phyloP scores from a whole-genome alignment of 2,888 invertebrate species.

The Cryptophagus acutangulus region DNA sequence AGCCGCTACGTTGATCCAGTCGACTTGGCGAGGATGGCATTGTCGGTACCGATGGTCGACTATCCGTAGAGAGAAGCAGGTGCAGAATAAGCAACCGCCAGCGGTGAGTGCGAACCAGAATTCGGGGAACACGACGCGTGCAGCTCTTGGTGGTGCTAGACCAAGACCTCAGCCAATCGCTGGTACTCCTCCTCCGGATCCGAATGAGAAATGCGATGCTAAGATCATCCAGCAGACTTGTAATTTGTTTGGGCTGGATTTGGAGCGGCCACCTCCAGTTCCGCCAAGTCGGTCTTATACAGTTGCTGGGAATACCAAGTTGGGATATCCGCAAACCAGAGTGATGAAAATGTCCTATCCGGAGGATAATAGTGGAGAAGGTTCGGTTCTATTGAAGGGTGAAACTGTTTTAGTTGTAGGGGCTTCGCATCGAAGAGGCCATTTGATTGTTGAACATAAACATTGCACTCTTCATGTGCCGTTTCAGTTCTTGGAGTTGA shows the following conservation, averaged over 20 bases:
- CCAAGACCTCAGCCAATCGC: slow-evolving; percentile 87
- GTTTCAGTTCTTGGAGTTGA: slow-evolving; percentile 76
- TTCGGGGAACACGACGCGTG: slow-evolving; percentile 17
- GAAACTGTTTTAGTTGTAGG: slow-evolving; percentile 85
- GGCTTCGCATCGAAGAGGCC: slow-evolving; percentile 79
- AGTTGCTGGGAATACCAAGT: slow-evolving; percentile 82
- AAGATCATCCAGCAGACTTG: slow-evolving; percentile 88
- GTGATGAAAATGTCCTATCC: slow-evolving; percentile 87
- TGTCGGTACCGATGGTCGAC: slow-evolving; percentile 63
- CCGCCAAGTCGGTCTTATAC: slow-evolving; percentile 89
- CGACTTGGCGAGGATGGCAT: slow-evolving; percentile 79
- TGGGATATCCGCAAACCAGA: slow-evolving; percentile 88
- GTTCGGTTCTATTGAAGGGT: slow-evolving; percentile 68
- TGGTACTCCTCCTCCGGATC: slow-evolving; percentile 80
- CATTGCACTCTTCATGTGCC: slow-evolving; percentile 68
- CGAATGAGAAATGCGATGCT: slow-evolving; percentile 79
- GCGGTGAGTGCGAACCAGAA: slow-evolving; percentile 16
- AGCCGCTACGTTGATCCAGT: slow-evolving; percentile 79
- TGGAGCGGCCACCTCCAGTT: slow-evolving; percentile 88
- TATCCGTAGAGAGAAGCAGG: slow-evolving; percentile 44
- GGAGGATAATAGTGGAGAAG: slow-evolving; percentile 52
- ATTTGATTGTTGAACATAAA: slow-evolving; percentile 80
- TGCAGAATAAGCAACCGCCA: slow-evolving; percentile 20
- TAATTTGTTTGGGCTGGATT: slow-evolving; percentile 81
- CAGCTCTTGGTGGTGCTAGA: slow-evolving; percentile 50